Percentiles rank a stretch among this genome's conserved stretches.
These are phyloP conservation scores for Myopa tessellatipennis DNA, from an alignment of 2,888 invertebrate species.

Conservation along the genomic window DNA sequence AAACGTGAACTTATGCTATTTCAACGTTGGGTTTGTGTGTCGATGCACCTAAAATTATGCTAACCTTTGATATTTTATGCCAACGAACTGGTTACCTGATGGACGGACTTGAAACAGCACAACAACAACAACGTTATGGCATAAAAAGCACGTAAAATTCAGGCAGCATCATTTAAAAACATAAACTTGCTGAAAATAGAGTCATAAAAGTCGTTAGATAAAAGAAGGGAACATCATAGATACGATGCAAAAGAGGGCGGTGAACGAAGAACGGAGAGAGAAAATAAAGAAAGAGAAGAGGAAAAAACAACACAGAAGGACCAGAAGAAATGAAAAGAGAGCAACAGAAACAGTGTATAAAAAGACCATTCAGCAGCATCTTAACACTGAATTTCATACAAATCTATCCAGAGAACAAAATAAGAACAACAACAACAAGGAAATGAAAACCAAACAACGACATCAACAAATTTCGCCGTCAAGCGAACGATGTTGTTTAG, in stretches of 20 bases:
- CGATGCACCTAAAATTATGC: constrained; percentile 24
- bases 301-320: not conserved
- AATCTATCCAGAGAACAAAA: not conserved
- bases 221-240: constrained; percentile 2
- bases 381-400: not conserved
- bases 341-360: not conserved
- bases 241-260: not conserved
- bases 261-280: not conserved
- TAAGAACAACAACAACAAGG: not conserved
- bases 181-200: constrained; percentile 34
- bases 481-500: constrained; percentile 26
- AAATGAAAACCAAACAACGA: not conserved
- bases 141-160: constrained; percentile 27
- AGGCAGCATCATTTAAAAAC: constrained; percentile 33
- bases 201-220: constrained; percentile 28
- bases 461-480: not conserved
- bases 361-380: not conserved
- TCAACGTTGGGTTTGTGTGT: not conserved
- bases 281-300: not conserved
- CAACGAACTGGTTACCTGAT: constrained; percentile 25
- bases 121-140: constrained; percentile 18
- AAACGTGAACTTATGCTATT: too few species aligned
- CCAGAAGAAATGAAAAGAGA: not conserved
- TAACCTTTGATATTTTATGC: constrained; percentile 28
- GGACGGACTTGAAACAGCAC: constrained; percentile 24